Evolutionary conservation across 2,888 invertebrate species (phyloP).

Genomic region (Fragum fragum): DNA sequence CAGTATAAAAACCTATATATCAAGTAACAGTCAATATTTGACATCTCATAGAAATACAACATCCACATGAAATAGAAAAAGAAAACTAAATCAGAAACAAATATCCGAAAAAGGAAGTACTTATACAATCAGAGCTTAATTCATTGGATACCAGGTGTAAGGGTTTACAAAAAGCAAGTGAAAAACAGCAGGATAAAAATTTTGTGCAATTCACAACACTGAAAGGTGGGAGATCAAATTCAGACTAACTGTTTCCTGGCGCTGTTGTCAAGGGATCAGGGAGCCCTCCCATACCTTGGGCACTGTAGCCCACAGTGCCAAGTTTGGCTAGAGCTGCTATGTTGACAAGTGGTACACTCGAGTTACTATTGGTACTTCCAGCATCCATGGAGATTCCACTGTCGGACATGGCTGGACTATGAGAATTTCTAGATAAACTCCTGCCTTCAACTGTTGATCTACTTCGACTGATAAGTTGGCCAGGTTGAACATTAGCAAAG

Average conservation of each 20-base stretch:
- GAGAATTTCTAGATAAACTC: constrained; percentile 83
- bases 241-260: constrained; percentile 64
- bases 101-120: too few relatives aligned
- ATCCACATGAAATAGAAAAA: too few relatives aligned
- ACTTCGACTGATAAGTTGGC: constrained; percentile 45
- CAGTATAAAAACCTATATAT: too few relatives aligned
- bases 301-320: constrained; percentile 89
- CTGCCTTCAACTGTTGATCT: constrained; percentile 57
- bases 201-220: constrained; percentile 57
- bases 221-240: constrained; percentile 49
- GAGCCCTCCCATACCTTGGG: constrained; percentile 86
- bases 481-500: constrained; percentile 41
- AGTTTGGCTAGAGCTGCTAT: constrained; percentile 96
- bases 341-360: constrained; percentile 91
- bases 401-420: constrained; percentile 86
- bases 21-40: too few relatives aligned
- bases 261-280: constrained; percentile 58
- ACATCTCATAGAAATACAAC: too few relatives aligned
- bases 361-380: constrained; percentile 82
- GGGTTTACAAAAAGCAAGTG: neutral
- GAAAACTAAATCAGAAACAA: too few relatives aligned
- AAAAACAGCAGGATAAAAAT: constrained; percentile 1
- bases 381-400: constrained; percentile 86
- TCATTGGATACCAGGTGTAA: constrained; percentile 13
- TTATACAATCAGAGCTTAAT: neutral